Base-by-base conservation (phyloP, 2,888 invertebrate genomes). In the Ornithoptera priamus region DNA sequence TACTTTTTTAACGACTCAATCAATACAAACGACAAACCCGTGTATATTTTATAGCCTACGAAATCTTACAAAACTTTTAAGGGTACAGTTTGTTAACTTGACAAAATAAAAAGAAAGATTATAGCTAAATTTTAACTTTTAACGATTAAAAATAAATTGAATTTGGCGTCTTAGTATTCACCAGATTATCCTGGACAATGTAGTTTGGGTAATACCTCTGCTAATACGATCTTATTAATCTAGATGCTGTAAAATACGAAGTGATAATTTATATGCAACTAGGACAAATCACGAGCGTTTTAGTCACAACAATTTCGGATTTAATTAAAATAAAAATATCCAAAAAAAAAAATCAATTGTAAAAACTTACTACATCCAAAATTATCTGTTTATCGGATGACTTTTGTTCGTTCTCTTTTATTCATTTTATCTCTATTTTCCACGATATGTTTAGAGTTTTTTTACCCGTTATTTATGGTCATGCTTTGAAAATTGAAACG, bases 191-290 rank as follows among this genome's bases (percentile, higher is more conserved):
- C 57, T 57, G 17, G 20, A 30, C 64, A 63, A 53, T 65, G n/a
- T 65, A 58, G 1, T 22, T 1, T 22, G 22, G 22, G 22, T 22
- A 22, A 22, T 58, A n/a, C 24, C 58, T 58, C 42, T 65, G 65
- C 58, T 65, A 65, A 58, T 58, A 65, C 65, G 58, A 39, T 22
- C 42, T 22, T 18, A 58, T 57, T 57, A 65, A 58, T 65, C 58
- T 58, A 24, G 22, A 58, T 46, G 15, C 65, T 65, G 58, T 58
- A 65, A 58, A 58, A 65, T 58, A 65, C 58, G 39, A 46, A 65
- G 58, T 58, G 42, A 18, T 42, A 58, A 57, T 65, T 65, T 65
- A 65, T 20, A 39, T 3, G 8, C 42, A 58, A 46, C 42, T 46
- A 65, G 3, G 30, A 57, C 39, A 36, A 65, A 63, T 65, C 53